Conservation (phyloP, 1,140 invertebrate species). For the Temnothorax curvispinosus region DNA sequence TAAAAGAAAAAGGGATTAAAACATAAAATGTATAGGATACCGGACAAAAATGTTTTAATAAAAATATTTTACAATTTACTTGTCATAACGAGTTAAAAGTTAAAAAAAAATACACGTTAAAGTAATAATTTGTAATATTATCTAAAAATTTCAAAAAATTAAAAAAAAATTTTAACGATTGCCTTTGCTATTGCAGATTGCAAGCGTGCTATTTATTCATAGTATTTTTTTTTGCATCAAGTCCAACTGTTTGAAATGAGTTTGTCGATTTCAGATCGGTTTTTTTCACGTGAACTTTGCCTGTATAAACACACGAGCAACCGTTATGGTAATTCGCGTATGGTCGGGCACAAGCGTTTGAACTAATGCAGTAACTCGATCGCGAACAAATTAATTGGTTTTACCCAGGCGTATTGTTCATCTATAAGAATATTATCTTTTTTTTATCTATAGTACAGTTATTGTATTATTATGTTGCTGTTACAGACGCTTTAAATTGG, state of each 20-base stretch:
- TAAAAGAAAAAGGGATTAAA: background rate
- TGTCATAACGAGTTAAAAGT: background rate
- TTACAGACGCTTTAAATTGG: constrained; percentile 88
- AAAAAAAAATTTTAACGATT: background rate
- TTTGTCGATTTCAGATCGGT: constrained; percentile 35
- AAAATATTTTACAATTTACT: background rate
- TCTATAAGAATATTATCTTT: background rate
- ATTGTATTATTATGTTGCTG: constrained; percentile 5
- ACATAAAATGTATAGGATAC: background rate
- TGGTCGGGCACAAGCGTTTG: background rate
- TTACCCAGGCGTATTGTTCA: background rate
- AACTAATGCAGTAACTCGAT: constrained; percentile 1
- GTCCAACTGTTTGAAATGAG: constrained; percentile 24
- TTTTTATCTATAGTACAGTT: background rate
- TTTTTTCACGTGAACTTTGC: constrained; percentile 28
- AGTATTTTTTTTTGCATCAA: constrained; percentile 1
- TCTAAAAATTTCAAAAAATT: background rate
- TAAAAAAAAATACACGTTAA: background rate
- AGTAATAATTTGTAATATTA: background rate
- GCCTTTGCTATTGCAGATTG: background rate
- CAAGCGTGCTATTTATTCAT: constrained; percentile 30
- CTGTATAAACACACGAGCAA: background rate
- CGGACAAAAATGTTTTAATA: background rate
- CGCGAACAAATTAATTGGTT: background rate
- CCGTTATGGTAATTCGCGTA: background rate